These are phyloP conservation scores for Phenganax stokvisi DNA, from an alignment of 92 coral and sea anemone genomes.

Conservation along the genomic window DNA sequence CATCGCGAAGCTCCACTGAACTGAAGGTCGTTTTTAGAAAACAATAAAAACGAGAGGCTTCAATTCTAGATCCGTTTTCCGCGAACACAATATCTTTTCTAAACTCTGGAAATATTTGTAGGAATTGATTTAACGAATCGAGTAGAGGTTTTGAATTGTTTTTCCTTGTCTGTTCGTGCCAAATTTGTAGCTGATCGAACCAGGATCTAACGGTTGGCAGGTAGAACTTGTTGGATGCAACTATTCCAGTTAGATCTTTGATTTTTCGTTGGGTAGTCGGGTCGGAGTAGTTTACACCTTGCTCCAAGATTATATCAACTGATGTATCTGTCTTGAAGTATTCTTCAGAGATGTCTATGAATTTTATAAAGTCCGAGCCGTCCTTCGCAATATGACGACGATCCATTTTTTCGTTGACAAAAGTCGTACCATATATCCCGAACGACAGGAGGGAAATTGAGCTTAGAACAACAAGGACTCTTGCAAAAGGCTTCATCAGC, in stretches of 20 bases:
- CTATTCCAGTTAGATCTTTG: constrained; percentile 52
- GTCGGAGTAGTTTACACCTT: constrained; percentile 45
- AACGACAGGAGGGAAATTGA: constrained; percentile 56
- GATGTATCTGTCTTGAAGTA: constrained; percentile 51
- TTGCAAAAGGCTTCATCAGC: constrained; percentile 50
- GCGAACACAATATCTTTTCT: constrained; percentile 56
- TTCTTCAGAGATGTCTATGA: constrained; percentile 52
- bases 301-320: constrained; percentile 54
- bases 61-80: constrained; percentile 37
- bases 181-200: constrained; percentile 45
- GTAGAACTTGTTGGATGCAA: constrained; percentile 49
- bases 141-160: not conserved
- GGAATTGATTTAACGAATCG: not conserved
- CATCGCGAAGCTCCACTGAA: constrained; percentile 56
- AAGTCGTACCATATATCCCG: constrained; percentile 62
- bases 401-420: constrained; percentile 65
- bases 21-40: constrained; percentile 51
- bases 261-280: constrained; percentile 46
- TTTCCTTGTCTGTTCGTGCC: constrained; percentile 2
- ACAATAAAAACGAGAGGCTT: constrained; percentile 68
- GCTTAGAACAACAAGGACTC: constrained; percentile 45
- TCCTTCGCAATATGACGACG: constrained; percentile 66
- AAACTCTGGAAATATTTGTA: constrained; percentile 36
- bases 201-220: constrained; percentile 57
- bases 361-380: constrained; percentile 58